These are phyloP conservation scores for Heloderma charlesbogerti DNA, from an alignment of 2,113 vertebrate species.

Conservation along the genomic window DNA sequence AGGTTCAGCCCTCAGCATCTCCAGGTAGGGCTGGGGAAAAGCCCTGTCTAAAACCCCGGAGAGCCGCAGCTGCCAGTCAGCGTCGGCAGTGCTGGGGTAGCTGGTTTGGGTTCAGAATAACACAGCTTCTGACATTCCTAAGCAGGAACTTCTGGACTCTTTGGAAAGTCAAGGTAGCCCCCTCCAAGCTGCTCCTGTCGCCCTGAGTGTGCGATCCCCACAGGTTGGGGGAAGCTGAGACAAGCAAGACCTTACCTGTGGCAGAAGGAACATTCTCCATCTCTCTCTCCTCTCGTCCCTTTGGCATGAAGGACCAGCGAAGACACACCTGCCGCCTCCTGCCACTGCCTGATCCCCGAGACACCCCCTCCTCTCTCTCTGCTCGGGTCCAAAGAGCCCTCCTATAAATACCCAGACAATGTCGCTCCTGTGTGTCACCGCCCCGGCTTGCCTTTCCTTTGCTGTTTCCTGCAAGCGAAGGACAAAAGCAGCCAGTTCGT, in stretches of 20 bases:
- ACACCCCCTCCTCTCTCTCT: no score
- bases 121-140: not conserved
- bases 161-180: not conserved
- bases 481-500: not conserved
- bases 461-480: not conserved
- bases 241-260: not conserved
- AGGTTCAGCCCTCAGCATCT: no score
- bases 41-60: no score
- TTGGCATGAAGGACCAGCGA: not conserved
- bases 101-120: no score
- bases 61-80: no score
- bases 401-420: constrained; percentile 11
- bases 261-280: not conserved
- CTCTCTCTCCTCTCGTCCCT: no score
- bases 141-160: not conserved
- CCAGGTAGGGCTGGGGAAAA: not conserved
- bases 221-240: not conserved
- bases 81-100: no score
- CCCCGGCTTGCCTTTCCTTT: not conserved
- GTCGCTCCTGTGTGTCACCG: not conserved
- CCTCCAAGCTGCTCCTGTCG: no score
- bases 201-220: not conserved
- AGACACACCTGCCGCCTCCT: not conserved
- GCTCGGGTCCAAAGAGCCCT: not conserved
- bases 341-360: not conserved